Conservation (phyloP, 2,113 vertebrate species). For the Tonatia bakeri region DNA sequence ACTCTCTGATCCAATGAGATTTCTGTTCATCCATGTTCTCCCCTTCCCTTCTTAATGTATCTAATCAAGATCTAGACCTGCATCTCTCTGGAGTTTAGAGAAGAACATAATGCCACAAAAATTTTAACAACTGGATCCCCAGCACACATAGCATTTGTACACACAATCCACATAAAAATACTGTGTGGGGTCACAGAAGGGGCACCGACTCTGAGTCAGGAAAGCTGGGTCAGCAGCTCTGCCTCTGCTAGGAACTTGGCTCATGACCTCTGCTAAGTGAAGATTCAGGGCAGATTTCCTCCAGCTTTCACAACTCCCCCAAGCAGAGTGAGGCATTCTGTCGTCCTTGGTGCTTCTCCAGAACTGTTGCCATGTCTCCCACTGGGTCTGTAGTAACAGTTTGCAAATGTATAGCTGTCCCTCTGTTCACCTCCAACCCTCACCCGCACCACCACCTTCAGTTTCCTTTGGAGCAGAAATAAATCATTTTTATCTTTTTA, state of each 20-base stretch:
- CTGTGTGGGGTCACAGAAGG: neutral
- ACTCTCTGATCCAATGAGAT: neutral
- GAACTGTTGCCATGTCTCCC: neutral
- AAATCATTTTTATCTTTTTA: neutral
- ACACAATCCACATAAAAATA: neutral
- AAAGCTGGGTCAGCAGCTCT: neutral
- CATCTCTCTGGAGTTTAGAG: neutral
- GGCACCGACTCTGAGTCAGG: neutral
- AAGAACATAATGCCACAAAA: neutral
- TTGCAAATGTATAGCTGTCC: neutral
- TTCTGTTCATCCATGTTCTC: neutral
- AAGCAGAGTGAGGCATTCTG: neutral
- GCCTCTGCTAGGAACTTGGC: neutral
- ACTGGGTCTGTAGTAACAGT: neutral
- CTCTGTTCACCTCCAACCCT: neutral
- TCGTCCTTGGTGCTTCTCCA: neutral
- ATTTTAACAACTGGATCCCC: neutral
- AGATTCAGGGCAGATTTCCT: neutral
- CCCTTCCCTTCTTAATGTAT: neutral
- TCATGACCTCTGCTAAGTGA: neutral
- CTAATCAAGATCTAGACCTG: neutral
- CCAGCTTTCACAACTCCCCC: neutral
- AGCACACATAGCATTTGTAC: neutral
- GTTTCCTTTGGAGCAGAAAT: neutral
- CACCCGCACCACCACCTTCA: neutral